phyloP scores from a whole-genome alignment of 2,113 vertebrate genomes.

The Symphodus melops region DNA sequence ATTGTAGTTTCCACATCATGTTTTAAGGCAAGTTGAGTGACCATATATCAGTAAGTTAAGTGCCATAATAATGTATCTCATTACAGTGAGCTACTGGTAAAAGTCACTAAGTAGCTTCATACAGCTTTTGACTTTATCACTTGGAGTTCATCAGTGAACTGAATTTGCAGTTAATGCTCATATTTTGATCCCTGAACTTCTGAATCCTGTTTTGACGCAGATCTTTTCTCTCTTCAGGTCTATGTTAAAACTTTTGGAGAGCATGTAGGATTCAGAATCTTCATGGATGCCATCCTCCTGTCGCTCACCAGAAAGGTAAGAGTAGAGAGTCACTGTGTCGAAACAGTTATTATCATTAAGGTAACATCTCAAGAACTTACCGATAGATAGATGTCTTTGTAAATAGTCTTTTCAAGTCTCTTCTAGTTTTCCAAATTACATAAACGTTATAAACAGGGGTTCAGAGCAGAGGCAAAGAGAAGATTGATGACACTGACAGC shows the following conservation, averaged over 20 bases:
- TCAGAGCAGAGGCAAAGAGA: no score
- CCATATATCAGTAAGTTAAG: no score
- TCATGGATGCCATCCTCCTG: slow-evolving; percentile 97
- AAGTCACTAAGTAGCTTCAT: no score
- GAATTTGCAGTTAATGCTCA: background rate
- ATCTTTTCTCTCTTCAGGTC: slow-evolving; percentile 79
- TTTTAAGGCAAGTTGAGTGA: background rate
- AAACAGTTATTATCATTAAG: no score
- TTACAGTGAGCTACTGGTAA: no score
- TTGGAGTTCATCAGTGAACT: background rate
- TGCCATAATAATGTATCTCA: no score
- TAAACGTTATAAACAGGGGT: no score
- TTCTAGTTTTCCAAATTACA: no score
- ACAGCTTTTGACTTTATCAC: background rate
- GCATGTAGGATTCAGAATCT: slow-evolving; percentile 97
- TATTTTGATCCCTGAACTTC: background rate
- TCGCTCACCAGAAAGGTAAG: slow-evolving; percentile 95
- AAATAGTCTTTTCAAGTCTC: no score
- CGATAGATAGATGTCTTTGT: no score
- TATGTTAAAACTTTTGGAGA: slow-evolving; percentile 95
- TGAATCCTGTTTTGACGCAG: background rate
- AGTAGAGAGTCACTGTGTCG: background rate
- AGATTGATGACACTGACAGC: no score
- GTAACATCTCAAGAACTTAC: no score
- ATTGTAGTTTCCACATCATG: background rate